phyloP scores from a whole-genome alignment of 2,113 vertebrate genomes.

The Nesoenas mayeri region DNA sequence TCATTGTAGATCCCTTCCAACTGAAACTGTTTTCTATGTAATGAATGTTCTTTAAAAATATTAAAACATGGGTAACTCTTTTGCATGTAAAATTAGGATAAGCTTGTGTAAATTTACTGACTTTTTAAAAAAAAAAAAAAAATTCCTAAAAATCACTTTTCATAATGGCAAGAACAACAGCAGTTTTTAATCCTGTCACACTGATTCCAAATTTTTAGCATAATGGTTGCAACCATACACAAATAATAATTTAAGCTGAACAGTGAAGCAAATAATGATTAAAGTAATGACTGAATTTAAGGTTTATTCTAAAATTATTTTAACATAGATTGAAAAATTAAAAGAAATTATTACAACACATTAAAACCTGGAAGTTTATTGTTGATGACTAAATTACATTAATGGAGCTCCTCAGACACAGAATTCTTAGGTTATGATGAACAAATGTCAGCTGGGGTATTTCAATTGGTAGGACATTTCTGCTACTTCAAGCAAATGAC shows the following conservation, averaged over 20 bases:
- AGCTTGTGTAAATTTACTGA: neutral
- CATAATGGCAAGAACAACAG: neutral
- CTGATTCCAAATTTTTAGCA: neutral
- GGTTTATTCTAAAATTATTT: neutral
- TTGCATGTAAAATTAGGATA: neutral
- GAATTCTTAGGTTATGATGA: neutral
- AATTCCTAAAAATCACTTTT: neutral
- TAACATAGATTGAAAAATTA: neutral
- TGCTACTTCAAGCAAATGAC: neutral
- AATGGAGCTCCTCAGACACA: neutral
- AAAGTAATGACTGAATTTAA: neutral
- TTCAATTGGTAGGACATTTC: neutral
- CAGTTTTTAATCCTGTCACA: neutral
- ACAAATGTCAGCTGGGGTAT: neutral
- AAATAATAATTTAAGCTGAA: neutral
- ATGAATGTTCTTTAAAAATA: neutral
- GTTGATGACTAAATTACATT: neutral
- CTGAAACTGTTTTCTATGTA: neutral
- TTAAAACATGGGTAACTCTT: neutral
- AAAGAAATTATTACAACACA: neutral
- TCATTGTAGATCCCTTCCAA: neutral
- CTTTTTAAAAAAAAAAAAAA: no score
- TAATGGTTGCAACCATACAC: neutral
- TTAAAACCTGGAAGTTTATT: neutral
- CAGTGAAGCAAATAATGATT: neutral